Percentiles rank a stretch among this genome's conserved stretches.
Conservation (phyloP, 2,797 vertebrate genomes). For the Chromobotia macracanthus region DNA sequence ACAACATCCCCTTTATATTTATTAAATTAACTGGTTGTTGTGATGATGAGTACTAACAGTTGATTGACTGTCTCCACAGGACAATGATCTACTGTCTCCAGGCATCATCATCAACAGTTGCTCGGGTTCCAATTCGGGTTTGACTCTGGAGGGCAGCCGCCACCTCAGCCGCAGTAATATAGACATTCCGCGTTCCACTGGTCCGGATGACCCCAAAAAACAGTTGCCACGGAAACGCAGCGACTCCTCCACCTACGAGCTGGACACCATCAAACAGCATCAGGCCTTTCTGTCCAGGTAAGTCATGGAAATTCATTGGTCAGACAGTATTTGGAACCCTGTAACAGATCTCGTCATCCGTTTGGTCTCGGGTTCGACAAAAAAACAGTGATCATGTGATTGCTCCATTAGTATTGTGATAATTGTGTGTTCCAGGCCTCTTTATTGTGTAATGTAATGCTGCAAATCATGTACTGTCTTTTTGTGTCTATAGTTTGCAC, state of each 20-base stretch:
- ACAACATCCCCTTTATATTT: no score
- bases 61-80: slow-evolving; percentile 70
- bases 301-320: not conserved
- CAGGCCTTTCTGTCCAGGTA: slow-evolving; percentile 97
- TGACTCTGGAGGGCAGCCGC: slow-evolving; percentile 85
- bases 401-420: no score
- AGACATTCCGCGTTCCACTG: slow-evolving; percentile 89
- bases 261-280: slow-evolving; percentile 96
- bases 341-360: no score
- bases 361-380: no score
- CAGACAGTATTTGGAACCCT: no score
- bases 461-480: not conserved
- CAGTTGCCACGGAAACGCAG: slow-evolving; percentile 92
- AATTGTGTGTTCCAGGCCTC: not conserved
- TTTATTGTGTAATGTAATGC: not conserved
- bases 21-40: no score
- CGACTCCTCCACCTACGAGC: slow-evolving; percentile 94
- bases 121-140: slow-evolving; percentile 59
- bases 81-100: slow-evolving; percentile 91
- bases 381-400: no score
- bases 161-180: slow-evolving; percentile 96
- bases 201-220: slow-evolving; percentile 83
- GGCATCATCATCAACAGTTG: slow-evolving; percentile 85
- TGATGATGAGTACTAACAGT: no score
- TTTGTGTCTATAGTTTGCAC: slow-evolving; percentile 80